Evolutionary conservation across 2,797 vertebrate genomes (phyloP).

Genomic region (Poliocrania exsul): DNA sequence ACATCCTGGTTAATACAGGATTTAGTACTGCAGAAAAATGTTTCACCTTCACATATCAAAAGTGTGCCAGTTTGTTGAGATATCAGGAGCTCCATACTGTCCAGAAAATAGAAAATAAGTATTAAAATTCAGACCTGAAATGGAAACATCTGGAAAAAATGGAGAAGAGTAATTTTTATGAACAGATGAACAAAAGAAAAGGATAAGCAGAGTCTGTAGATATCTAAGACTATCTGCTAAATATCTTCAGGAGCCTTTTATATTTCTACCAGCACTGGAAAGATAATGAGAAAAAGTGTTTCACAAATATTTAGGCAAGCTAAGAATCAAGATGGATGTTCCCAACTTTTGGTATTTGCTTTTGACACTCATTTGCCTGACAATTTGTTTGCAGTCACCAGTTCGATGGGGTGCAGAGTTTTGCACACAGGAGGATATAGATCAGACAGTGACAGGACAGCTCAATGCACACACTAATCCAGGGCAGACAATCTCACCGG

Average conservation of each 20-base stretch:
- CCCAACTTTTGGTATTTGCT: background rate
- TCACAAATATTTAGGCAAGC: conserved; percentile 1
- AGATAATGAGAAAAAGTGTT: background rate
- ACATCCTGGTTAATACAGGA: background rate
- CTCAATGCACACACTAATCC: background rate
- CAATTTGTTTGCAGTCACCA: background rate
- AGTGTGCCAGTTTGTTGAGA: background rate
- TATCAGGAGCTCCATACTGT: background rate
- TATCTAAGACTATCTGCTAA: background rate
- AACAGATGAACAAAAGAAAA: background rate
- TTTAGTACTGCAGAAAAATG: conserved; percentile 24
- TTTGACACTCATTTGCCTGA: background rate
- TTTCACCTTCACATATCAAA: background rate
- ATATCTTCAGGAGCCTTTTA: background rate
- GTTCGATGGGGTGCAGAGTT: background rate
- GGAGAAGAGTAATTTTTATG: background rate
- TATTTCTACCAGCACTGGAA: background rate
- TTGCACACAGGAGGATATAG: fast-evolving
- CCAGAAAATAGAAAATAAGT: background rate
- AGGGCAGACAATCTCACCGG: background rate
- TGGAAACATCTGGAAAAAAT: background rate
- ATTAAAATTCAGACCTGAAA: background rate
- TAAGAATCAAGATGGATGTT: background rate
- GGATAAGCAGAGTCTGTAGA: background rate
- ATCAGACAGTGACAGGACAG: background rate